Conservation (phyloP, 1,140 invertebrate genomes). For the Lasioglossum baleicum region DNA sequence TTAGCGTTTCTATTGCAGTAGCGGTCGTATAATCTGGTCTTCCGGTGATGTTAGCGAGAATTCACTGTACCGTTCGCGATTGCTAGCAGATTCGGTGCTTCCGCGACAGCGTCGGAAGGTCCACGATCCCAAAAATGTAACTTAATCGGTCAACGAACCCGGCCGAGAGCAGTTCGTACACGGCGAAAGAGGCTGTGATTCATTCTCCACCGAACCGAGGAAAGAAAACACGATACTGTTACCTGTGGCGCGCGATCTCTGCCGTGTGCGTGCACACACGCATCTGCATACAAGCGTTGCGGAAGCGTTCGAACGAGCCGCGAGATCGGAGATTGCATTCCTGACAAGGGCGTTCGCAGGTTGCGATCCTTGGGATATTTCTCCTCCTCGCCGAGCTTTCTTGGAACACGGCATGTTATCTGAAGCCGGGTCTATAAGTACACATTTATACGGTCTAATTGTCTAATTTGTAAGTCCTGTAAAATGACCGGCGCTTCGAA, state of each 20-base stretch:
- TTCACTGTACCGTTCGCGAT: too few species aligned
- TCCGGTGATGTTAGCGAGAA: too few species aligned
- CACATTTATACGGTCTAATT: too few species aligned
- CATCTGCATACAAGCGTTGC: slow-evolving; percentile 14
- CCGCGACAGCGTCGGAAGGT: neutral
- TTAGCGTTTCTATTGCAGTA: too few species aligned
- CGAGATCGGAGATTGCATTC: slow-evolving; percentile 49
- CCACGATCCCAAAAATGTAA: neutral
- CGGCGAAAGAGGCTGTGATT: neutral
- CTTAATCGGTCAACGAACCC: neutral
- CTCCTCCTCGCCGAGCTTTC: neutral
- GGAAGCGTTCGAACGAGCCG: slow-evolving; percentile 14
- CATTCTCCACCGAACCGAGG: neutral
- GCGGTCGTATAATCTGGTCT: too few species aligned
- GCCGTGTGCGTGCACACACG: neutral
- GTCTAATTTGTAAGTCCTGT: too few species aligned
- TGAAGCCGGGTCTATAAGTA: too few species aligned
- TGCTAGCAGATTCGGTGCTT: too few species aligned
- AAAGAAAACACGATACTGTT: slow-evolving; percentile 38
- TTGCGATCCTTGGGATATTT: neutral
- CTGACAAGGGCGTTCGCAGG: slow-evolving; percentile 41
- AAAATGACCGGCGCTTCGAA: too few species aligned
- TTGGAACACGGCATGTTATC: too few species aligned
- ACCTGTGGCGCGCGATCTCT: slow-evolving; percentile 15
- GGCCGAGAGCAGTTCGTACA: neutral